Percentiles rank a stretch among this genome's conserved stretches.
These are phyloP conservation scores for Ceratitis capitata DNA, from an alignment of 1,140 invertebrate species.

Conservation along the genomic window DNA sequence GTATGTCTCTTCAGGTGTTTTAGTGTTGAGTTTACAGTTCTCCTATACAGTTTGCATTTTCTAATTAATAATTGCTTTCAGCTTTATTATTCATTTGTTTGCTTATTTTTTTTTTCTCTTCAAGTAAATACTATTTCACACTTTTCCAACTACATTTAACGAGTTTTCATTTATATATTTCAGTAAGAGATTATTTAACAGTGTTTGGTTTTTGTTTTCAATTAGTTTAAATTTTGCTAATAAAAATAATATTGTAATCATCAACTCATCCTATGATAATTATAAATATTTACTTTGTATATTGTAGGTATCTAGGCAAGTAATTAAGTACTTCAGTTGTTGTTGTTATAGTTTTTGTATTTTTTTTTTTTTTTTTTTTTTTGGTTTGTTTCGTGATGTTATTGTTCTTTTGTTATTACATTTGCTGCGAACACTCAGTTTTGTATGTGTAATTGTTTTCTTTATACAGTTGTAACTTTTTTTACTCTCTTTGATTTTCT, in stretches of 20 bases:
- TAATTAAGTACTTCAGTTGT: slow-evolving; percentile 27
- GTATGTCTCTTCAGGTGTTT: slow-evolving; percentile 16
- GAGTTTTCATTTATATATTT: not conserved
- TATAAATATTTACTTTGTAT: not conserved
- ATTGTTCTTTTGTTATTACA: not conserved
- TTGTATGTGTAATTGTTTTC: not conserved
- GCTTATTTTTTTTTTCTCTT: not conserved
- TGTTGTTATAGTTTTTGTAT: too few relatives aligned
- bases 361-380: slow-evolving; percentile 17
- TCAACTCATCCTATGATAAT: slow-evolving; percentile 24
- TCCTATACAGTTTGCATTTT: not conserved
- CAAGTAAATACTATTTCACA: not conserved
- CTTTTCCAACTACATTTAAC: slow-evolving; percentile 15
- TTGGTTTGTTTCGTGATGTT: slow-evolving; percentile 37
- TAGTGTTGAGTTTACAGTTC: not conserved
- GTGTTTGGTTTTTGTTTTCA: slow-evolving; percentile 10
- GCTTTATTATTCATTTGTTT: not conserved
- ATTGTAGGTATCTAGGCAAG: not conserved
- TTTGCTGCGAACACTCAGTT: not conserved
- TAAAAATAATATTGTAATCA: slow-evolving; percentile 37
- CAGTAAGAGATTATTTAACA: not conserved
- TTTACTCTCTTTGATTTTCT: too few relatives aligned
- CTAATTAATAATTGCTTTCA: not conserved
- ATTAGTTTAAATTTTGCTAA: not conserved
- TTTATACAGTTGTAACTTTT: too few relatives aligned